Percentiles rank a stretch among this genome's conserved stretches.
phyloP scores from a whole-genome alignment of 2,797 vertebrate species.

The Numenius phaeopus region DNA sequence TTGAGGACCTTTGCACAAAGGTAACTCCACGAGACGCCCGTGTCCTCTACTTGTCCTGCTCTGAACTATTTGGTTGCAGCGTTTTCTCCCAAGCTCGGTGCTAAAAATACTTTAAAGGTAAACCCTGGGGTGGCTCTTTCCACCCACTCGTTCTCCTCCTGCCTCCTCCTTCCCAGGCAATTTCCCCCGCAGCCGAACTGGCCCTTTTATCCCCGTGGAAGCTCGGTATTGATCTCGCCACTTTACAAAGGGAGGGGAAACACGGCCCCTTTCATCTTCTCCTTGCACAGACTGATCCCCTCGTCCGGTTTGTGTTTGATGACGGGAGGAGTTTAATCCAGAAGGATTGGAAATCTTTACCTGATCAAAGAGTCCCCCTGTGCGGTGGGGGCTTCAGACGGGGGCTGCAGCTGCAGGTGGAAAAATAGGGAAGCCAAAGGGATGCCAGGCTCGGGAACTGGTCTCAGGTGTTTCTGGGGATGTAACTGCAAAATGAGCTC shows the following conservation, averaged over 20 bases:
- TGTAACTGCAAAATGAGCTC: not conserved
- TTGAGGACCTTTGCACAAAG: not conserved
- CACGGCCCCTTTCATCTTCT: not conserved
- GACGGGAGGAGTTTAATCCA: not conserved
- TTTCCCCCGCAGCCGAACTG: not conserved
- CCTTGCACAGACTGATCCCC: not conserved
- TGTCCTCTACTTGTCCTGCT: conserved; percentile 21
- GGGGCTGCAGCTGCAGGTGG: not conserved
- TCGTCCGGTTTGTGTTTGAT: fast-evolving
- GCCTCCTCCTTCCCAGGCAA: conserved; percentile 17
- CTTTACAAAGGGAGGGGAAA: not conserved
- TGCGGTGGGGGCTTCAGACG: fast-evolving
- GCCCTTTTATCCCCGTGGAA: not conserved
- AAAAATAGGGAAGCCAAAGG: not conserved
- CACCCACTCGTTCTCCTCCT: not conserved
- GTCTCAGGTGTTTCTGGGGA: not conserved
- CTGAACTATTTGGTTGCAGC: not conserved
- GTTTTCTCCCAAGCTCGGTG: not conserved
- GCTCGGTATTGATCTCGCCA: not conserved
- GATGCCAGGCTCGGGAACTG: fast-evolving
- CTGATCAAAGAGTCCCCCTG: not conserved
- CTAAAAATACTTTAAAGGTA: conserved; percentile 58
- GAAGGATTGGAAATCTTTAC: conserved; percentile 19
- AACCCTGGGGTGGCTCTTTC: not conserved
- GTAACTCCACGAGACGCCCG: not conserved